These are phyloP conservation scores for Tragelaphus buxtoni DNA, from an alignment of 2,113 vertebrate genomes.

Conservation along the genomic window DNA sequence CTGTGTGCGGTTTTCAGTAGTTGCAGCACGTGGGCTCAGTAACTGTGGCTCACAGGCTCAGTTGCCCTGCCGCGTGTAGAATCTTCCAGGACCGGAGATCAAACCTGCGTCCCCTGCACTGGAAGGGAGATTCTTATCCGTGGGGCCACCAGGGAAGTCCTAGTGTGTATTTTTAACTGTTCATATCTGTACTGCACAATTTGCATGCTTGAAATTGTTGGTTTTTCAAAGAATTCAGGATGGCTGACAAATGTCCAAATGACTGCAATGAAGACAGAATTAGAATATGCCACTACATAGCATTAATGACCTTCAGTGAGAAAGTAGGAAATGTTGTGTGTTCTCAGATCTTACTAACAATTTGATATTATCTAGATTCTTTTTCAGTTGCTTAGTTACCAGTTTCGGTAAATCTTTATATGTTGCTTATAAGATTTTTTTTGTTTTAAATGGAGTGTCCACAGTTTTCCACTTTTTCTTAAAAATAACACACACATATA, in stretches of 20 bases:
- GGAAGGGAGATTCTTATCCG: neutral
- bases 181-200: neutral
- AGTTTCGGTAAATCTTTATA: constrained; percentile 14
- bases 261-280: neutral
- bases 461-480: constrained; percentile 10
- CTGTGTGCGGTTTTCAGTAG: neutral
- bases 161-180: neutral
- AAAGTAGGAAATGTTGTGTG: neutral
- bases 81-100: neutral
- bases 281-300: neutral
- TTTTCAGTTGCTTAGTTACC: constrained; percentile 61
- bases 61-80: neutral
- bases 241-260: constrained; percentile 18
- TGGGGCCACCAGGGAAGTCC: neutral
- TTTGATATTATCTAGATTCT: constrained; percentile 54
- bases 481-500: neutral
- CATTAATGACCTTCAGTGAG: constrained; percentile 28
- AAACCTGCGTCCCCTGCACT: neutral
- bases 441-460: neutral
- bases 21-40: neutral
- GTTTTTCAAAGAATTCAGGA: neutral
- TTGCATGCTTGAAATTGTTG: neutral
- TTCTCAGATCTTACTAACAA: constrained; percentile 53
- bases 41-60: neutral
- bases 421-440: neutral